Base-by-base conservation (phyloP, 1,140 invertebrate genomes). In the Heliconius eleuchia region DNA sequence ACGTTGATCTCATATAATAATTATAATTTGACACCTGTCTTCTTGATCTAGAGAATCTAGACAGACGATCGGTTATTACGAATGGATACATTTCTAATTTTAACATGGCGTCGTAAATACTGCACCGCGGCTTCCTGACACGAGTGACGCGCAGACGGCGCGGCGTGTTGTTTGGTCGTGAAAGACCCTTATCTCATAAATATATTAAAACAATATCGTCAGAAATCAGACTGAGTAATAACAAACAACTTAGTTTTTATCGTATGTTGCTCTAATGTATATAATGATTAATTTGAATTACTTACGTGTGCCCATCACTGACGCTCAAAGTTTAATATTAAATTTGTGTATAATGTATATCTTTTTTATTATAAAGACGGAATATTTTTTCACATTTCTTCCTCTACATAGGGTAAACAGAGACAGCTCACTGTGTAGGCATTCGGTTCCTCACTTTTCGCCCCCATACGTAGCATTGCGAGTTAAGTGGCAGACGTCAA, bases 31-130 rank as follows among this genome's bases (percentile, higher is more conserved):
- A 6, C 60, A 66, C 60, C 60, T 66, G 27, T 66, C n/a, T 16
- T 8, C 27, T 30, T 27, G 13, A 66, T 66, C 27, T 13, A 37
- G 34, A 37, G 5, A 5, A 37, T 37, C 34, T 37, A 66, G 60
- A 66, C 27, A 66, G 27, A 66, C 60, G 60, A 30, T 66, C 27
- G 27, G 60, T 66, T 30, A 66, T 66, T 66, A 23, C 60, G 27
- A 66, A 27, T 66, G 60, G 60, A 66, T 30, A 66, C 60, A 66
- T 66, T 66, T 66, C 60, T 66, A 66, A 30, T 30, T 66, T 66
- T 66, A 66, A 16, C 39, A n/a, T n/a, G 23, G 60, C 60, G 23
- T 9, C 60, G 60, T 23, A 27, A 66, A 66, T 66, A 66, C 3
- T 66, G 60, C 60, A 66, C 11, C 60, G 27, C 60, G 60, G 23